phyloP scores from a whole-genome alignment of 2,888 invertebrate species.

The Yponomeuta sedellus region DNA sequence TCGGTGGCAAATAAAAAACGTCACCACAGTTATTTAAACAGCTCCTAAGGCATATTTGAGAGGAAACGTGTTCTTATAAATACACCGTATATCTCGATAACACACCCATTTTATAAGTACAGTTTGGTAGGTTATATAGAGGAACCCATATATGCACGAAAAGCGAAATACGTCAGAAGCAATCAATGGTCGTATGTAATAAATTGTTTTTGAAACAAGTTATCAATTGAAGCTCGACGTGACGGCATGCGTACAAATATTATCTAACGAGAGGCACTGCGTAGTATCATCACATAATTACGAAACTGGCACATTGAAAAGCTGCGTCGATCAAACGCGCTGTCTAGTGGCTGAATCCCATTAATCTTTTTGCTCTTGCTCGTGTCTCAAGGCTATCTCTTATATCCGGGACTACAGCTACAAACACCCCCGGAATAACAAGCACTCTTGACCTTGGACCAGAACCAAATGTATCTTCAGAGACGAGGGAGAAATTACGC shows the following conservation, averaged over 20 bases:
- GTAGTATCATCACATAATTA: background rate
- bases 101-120: no score
- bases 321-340: conserved; percentile 3
- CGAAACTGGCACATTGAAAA: background rate
- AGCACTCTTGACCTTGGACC: conserved; percentile 38
- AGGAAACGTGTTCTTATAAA: no score
- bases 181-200: background rate
- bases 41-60: no score
- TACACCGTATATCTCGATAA: no score
- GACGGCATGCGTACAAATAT: background rate
- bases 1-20: no score
- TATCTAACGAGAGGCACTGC: background rate
- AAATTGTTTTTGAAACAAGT: conserved; percentile 2
- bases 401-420: conserved; percentile 24
- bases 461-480: conserved; percentile 44
- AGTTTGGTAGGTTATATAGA: background rate
- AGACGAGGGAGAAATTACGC: conserved; percentile 35
- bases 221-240: conserved; percentile 11
- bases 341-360: background rate
- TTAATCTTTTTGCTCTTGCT: conserved; percentile 4
- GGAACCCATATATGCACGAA: background rate
- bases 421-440: background rate
- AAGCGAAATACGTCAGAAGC: background rate
- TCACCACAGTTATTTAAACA: no score
- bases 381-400: conserved; percentile 22